These are phyloP conservation scores for Bos taurus DNA, from an alignment of 2,113 vertebrate genomes.

Conservation along the genomic window ARS-UCD2.0 NC_037332.1:12115001-12115500, in stretches of 20 bases:
- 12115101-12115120: not conserved
- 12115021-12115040: not conserved
- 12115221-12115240: not conserved
- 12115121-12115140: not conserved
- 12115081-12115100: not conserved
- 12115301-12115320: not conserved
- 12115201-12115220: not conserved
- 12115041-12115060: not conserved
- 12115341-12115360: not conserved
- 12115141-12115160: not conserved
- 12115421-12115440: not conserved
- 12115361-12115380: not conserved
- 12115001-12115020: not conserved
- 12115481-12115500: not conserved
- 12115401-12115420: not conserved
- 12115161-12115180: not conserved
- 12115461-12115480: not conserved
- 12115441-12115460: not conserved
- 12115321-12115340: not conserved
- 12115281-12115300: not conserved
- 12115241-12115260: not conserved
- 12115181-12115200: not conserved
- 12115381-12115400: not conserved
- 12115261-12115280: not conserved
- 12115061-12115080: not conserved